Conservation (phyloP, 2,113 vertebrate genomes). For the Meles meles region DNA sequence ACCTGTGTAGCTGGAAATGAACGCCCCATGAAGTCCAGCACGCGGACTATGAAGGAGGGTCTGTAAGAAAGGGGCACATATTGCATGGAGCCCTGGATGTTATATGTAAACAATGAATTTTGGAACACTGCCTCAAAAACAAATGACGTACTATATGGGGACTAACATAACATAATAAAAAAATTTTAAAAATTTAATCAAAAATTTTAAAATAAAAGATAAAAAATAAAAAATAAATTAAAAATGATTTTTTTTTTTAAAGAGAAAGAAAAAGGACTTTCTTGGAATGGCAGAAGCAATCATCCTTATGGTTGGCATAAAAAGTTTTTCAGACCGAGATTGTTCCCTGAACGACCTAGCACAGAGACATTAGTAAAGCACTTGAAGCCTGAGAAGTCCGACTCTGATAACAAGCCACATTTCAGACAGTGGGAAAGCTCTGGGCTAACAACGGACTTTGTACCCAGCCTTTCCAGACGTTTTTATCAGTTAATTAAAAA, state of each 20-base stretch:
- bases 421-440: not conserved
- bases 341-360: not conserved
- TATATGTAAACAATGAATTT: too few species aligned
- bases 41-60: not conserved
- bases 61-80: not conserved
- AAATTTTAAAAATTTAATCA: too few species aligned
- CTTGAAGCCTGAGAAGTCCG: not conserved
- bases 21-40: rapidly evolving
- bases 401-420: not conserved
- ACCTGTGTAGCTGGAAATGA: not conserved
- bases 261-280: not conserved
- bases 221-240: too few species aligned
- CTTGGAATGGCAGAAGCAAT: not conserved
- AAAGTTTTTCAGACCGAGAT: not conserved
- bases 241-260: too few species aligned
- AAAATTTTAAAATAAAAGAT: too few species aligned
- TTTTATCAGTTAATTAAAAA: not conserved
- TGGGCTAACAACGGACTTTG: not conserved
- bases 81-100: too few species aligned
- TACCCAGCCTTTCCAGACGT: not conserved
- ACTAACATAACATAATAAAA: too few species aligned
- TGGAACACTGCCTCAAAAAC: too few species aligned
- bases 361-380: not conserved
- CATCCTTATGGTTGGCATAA: too few species aligned
- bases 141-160: too few species aligned